Evolutionary conservation across 2,797 vertebrate species (phyloP), one percentile per base, ranked within the genome.

Genomic region (Tympanoctomys barrerae): DNA sequence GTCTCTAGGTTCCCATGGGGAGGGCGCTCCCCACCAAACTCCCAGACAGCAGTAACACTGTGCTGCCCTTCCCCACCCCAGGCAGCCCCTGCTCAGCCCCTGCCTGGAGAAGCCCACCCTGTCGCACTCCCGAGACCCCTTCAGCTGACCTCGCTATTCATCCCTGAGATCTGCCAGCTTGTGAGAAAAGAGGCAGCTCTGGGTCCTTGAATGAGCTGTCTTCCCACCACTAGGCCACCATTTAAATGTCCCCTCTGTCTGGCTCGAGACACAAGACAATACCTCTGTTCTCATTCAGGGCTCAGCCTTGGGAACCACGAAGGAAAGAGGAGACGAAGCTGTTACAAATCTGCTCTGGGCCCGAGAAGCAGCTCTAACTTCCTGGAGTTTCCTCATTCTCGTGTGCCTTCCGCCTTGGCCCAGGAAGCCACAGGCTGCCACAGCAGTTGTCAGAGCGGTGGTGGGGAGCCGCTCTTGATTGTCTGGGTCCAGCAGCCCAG

Each of bases 241-340:
- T 96, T 59, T 87, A 92, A 95, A 96, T 84, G 89, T 93, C 80
- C 54, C 36, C 66, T 97, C 89, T 95, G 92, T 97, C 86, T 75
- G 85, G 87, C 79, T 89, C 80, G 71, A 75, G 86, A 73, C 31
- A 42, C 68, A 61, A 81, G 42, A 97, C 96, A 95, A 33, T 52
- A 93, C 89, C 89, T 80, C 91, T 14, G 52, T 96, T 97, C 91
- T 95, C 33, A 0, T 21, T 57, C 54, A 10, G 57, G 57, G 21
- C 14, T 57, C 57, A 77, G 87, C 66, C 93, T 89, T 62, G 89
- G 95, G 96, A 96, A 77, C 18, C 77, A 54, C 70, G 24, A 21
- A 77, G 78, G 39, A 16, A 42, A 49, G 75, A 52, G 83, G 73
- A 85, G 49, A n/a, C 33, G 64, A 88, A 91, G 84, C 87, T 57